Base-by-base conservation (phyloP, 2,113 vertebrate genomes). In the Spheniscus mendiculus region DNA sequence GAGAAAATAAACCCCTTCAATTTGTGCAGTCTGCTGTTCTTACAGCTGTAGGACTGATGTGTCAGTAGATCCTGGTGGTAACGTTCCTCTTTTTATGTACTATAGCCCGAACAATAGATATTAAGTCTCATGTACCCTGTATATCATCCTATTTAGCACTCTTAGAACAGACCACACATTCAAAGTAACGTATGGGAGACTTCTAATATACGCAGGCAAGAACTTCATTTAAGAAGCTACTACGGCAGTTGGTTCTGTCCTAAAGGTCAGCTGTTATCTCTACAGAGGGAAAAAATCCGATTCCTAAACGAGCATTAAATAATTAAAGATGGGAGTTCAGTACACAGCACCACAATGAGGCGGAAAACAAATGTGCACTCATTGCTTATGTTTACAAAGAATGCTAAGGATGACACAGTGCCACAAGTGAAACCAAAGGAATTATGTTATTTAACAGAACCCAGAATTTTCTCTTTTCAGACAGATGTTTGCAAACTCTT, bases 381-480 rank as follows among this genome's bases (percentile, higher is more conserved):
- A 5, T 7, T 26, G 65, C 32, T 71, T 23, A 12, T 11, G 44
- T 32, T 30, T 20, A 29, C 42, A 29, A 10, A 15, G 77, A 16
- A 14, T 2, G 6, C n/a, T 2, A 6, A 5, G 53, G 82, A 11
- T 19, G 47, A 36, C 19, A 2, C 0, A 12, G 61, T 42, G 62
- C 76, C 85, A 44, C 15, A 0, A 27, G 19, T 5, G 53, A 90
- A 87, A 49, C 40, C 50, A 29, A 49, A 66, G 63, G 49, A 59
- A 36, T 8, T 4, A 8, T 6, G 50, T 56, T 32, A 62, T n/a
- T 88, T n/a, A 83, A 83, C 58, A 83, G 83, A 76, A 52, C 17
- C 27, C 69, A 38, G 61, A 13, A 17, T 30, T 16, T 18, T 6
- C 74, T 58, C 45, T 83, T 49, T 44, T 65, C 70, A 63, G 44